Evolutionary conservation across 1,140 invertebrate genomes (phyloP), one percentile per base, ranked within the genome.

Genomic region (Drosophila tristis): DNA sequence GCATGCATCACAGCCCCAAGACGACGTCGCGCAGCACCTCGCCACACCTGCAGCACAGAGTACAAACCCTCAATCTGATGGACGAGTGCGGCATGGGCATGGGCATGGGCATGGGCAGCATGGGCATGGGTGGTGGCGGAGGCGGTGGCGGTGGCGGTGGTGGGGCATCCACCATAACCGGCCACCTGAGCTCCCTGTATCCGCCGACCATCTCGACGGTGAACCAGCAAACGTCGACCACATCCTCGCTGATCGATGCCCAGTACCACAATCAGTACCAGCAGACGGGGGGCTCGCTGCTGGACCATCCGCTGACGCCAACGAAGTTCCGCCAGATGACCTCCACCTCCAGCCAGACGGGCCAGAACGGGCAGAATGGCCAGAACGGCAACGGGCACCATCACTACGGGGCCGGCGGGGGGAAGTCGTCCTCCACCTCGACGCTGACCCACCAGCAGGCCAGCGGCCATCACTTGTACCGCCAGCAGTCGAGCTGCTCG

Each of bases 1-100:
- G 87, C 47, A 78, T 92, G 91, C 92, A 82, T 60, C 92, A 76
- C 80, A 93, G 90, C 72, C 91, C 91, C 5, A 92, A 92, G 73
- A 92, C 71, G 74, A 92, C 85, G 47, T 93, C 72, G 70, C 80
- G 80, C 42, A 92, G 72, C 80, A 91, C 90, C 43, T 92, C 91
- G 58, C 91, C 91, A 5, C 91, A 92, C 58, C 61, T 92, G 47
- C 91, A 91, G 67, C 91, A 91, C 49, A 71, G 91, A 55, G 90
- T 90, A 70, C 91, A 92, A 62, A 78, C 78, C 16, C 54, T 91
- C n/a, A 91, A 91, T 75, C 44, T 92, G 39, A 80, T 92, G 77
- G 91, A 92, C 45, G 91, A 92, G 16, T 61, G 59, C 13, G 47
- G 72, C 58, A 64, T 74, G 48, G 78, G 71, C 9, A 60, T 66